Base-by-base conservation (phyloP, 2,797 vertebrate genomes). In the Argya squamiceps region DNA sequence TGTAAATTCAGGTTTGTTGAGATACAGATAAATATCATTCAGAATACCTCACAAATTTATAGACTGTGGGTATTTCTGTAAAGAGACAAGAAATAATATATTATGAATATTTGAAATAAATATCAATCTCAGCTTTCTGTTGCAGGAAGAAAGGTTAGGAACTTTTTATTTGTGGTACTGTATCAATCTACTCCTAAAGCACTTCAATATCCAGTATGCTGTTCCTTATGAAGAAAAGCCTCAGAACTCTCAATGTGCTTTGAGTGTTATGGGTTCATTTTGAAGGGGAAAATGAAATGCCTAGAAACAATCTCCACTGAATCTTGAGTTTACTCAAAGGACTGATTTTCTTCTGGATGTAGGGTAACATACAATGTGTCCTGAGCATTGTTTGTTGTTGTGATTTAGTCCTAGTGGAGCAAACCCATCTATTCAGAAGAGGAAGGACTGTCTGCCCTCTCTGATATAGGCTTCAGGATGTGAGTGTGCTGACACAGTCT, bases 381-480 rank as follows among this genome's bases (percentile, higher is more conserved):
- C 30, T 1, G 4, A 62, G 68, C 0, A 0, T 37, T 73, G 0
- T 34, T 73, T 87, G 22, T 63, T 88, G 10, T 36, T 1, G 1
- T 58, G 75, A 74, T 82, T 79, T 64, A 67, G 26, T 67, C n/a
- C 23, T 23, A 44, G 27, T 43, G 93, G 19, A 74, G 49, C 11
- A 74, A 91, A 53, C 19, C 8, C 39, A 30, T 65, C n/a, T 73
- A 12, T 81, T 43, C 49, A 59, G 50, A 47, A 49, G 19, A 75
- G 37, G 46, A 17, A 74, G 58, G 32, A 29, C n/a, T 69, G 21
- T 34, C 43, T 90, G 58, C 36, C 50, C 20, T 80, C 59, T 79
- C 44, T 10, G 23, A 24, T 56, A 58, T 14, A 82, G 60, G 22
- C 59, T 73, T 65, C 34, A 71, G 46, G 37, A 36, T 36, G n/a